Percentiles rank a stretch among this genome's conserved stretches.
Conservation (phyloP, 2,888 invertebrate species). For the Drosophila helvetica region DNA sequence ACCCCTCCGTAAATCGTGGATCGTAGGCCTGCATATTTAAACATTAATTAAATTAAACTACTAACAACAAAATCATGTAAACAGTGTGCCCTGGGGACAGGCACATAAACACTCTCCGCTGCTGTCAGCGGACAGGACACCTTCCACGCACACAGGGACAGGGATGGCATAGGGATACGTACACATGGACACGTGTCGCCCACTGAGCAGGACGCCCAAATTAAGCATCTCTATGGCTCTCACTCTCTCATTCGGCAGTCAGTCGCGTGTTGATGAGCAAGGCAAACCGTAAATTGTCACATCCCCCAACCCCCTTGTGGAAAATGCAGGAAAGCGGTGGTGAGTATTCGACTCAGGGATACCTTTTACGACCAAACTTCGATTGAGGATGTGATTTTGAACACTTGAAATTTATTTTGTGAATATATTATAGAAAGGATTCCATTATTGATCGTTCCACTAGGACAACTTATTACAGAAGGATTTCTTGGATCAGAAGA, state of each 20-base stretch:
- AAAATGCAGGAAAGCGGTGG: slow-evolving; percentile 3
- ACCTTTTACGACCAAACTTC: background rate
- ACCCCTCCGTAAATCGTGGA: background rate
- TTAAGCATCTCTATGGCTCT: slow-evolving; percentile 64
- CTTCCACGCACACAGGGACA: slow-evolving; percentile 9
- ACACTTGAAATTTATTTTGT: background rate
- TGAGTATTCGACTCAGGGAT: slow-evolving; percentile 5
- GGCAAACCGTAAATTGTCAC: slow-evolving; percentile 76
- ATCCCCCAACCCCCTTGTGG: slow-evolving; percentile 32
- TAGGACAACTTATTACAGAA: background rate
- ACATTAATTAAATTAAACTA: slow-evolving; percentile 74
- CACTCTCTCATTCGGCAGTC: background rate
- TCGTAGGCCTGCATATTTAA: slow-evolving; percentile 52
- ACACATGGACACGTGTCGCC: slow-evolving; percentile 64
- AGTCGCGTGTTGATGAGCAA: slow-evolving; percentile 72
- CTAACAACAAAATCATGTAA: slow-evolving; percentile 74
- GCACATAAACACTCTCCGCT: slow-evolving; percentile 3
- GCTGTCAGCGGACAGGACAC: slow-evolving; percentile 25
- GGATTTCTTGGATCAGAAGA: background rate
- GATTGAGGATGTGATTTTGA: background rate
- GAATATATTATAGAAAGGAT: background rate
- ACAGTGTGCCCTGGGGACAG: slow-evolving; percentile 47
- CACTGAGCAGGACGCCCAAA: slow-evolving; percentile 60
- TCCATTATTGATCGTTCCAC: background rate
- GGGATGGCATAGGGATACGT: slow-evolving; percentile 26